Conservation (phyloP, 2,888 invertebrate genomes). For the Oxyteleia sp. region DNA sequence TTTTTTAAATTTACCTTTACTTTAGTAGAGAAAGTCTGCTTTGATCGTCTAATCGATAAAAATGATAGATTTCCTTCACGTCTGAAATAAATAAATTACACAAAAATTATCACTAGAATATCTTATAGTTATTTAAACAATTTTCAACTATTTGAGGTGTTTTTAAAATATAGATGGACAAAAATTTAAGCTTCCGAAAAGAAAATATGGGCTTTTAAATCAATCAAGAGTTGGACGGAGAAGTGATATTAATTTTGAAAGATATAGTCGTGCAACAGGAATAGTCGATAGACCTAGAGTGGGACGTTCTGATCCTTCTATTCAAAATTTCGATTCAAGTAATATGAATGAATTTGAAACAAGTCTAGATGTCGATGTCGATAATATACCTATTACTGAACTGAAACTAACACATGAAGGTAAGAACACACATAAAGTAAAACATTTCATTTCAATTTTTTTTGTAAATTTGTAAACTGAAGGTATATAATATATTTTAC, state of each 20-base stretch:
- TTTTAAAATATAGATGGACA: slow-evolving; percentile 75
- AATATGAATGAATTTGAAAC: slow-evolving; percentile 6
- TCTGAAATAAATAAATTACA: no score
- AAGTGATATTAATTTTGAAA: slow-evolving; percentile 76
- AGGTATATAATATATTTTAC: no score
- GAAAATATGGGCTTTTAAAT: slow-evolving; percentile 79
- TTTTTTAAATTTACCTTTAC: no score
- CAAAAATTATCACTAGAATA: no score
- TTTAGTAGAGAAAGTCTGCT: no score
- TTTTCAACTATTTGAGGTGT: not conserved
- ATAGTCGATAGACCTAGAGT: slow-evolving; percentile 79
- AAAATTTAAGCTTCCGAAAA: slow-evolving; percentile 77
- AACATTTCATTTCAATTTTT: no score
- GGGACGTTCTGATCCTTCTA: slow-evolving; percentile 74
- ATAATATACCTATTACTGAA: not conserved
- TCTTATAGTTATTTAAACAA: no score
- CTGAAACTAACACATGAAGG: slow-evolving; percentile 15
- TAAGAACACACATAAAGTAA: no score
- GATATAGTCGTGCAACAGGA: slow-evolving; percentile 78
- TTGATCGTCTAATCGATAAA: no score
- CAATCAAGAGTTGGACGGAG: slow-evolving; percentile 82
- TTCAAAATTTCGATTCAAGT: slow-evolving; percentile 15
- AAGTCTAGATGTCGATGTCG: not conserved
- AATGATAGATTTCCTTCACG: no score
- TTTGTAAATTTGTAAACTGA: no score